These are phyloP conservation scores for Donacobius atricapilla DNA, from an alignment of 2,113 vertebrate species.

Conservation along the genomic window DNA sequence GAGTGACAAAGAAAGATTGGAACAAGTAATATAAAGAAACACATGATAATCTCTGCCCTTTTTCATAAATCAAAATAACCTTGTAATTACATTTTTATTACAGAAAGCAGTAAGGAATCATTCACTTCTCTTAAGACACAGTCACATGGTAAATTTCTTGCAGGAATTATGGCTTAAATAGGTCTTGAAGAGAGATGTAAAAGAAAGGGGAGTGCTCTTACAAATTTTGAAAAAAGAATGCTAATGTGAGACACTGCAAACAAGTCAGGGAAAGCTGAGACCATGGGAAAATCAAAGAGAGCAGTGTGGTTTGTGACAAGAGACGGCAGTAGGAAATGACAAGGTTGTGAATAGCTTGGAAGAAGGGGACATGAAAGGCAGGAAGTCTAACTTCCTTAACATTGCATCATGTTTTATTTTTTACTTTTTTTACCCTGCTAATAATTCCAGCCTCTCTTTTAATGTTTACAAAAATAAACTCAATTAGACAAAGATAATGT, in stretches of 20 bases:
- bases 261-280: constrained; percentile 24
- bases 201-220: not conserved
- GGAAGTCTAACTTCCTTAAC: constrained; percentile 56
- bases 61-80: not conserved
- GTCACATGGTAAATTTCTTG: not conserved
- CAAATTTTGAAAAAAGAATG: not conserved
- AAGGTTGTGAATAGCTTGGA: constrained; percentile 46
- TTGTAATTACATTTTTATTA: not conserved
- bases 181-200: not conserved
- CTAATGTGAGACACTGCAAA: not conserved
- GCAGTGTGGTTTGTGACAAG: constrained; percentile 27
- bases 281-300: constrained; percentile 42
- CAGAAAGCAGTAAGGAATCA: not conserved
- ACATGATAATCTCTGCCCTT: not conserved
- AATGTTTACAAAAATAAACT: not conserved
- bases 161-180: not conserved
- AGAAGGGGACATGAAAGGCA: constrained; percentile 54
- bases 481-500: not conserved
- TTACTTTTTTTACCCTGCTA: not conserved
- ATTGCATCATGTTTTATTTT: constrained; percentile 56
- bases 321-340: constrained; percentile 47
- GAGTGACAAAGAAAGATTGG: not conserved
- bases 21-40: not conserved
- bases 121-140: not conserved
- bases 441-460: not conserved